Percentiles rank a stretch among this genome's conserved stretches.
These are phyloP conservation scores for Drosophila micromelanica DNA, from an alignment of 1,140 invertebrate species.

Conservation along the genomic window DNA sequence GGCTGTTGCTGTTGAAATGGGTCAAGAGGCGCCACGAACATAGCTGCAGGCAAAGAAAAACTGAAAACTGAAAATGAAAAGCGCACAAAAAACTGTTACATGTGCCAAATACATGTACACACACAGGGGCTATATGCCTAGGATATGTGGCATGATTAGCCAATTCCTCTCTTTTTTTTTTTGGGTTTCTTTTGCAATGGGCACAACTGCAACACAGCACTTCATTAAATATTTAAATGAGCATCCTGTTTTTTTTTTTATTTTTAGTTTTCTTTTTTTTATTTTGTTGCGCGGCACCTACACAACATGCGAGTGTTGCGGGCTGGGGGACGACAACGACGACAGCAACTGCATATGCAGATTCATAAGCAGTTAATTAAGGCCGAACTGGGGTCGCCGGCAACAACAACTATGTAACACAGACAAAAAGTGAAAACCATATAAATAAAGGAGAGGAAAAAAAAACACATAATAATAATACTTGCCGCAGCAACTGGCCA, in stretches of 20 bases:
- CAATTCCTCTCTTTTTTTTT: conserved; percentile 10
- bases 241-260: conserved; percentile 64
- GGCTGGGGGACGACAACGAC: conserved; percentile 16
- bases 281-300: conserved; percentile 59
- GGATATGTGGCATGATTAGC: conserved; percentile 63
- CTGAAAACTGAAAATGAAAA: conserved; percentile 48
- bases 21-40: conserved; percentile 58
- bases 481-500: conserved; percentile 23
- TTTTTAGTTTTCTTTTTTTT: conserved; percentile 26
- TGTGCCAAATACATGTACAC: conserved; percentile 35
- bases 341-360: conserved; percentile 70
- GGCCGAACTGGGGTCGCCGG: conserved; percentile 55
- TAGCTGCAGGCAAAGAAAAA: conserved; percentile 9
- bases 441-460: conserved; percentile 32
- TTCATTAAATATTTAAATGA: conserved; percentile 84
- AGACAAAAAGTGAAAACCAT: conserved; percentile 64
- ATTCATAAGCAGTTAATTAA: conserved; percentile 82
- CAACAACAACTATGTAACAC: conserved; percentile 66
- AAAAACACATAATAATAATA: conserved; percentile 5
- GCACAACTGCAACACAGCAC: conserved; percentile 71
- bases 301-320: conserved; percentile 40
- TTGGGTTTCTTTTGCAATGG: conserved; percentile 21
- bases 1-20: conserved; percentile 48
- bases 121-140: conserved; percentile 6
- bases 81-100: conserved; percentile 63